A percentile compares a stretch with the other conserved stretches of the same genome.
Evolutionary conservation across 2,888 invertebrate species (phyloP).

Genomic region (Limnephilus rhombicus): DNA sequence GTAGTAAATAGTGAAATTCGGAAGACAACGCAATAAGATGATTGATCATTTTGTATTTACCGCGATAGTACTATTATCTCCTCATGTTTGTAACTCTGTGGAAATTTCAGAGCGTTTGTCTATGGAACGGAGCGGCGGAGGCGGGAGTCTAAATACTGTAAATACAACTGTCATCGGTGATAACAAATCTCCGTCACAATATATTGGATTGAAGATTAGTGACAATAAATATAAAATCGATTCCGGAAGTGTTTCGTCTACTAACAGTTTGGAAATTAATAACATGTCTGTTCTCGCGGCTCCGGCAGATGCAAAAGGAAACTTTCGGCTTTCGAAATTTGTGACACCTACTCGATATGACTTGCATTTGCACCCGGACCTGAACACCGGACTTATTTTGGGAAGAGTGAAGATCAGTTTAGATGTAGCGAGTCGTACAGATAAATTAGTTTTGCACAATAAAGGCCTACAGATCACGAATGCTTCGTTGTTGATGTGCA

Average conservation of each 20-base stretch:
- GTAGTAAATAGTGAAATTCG: not conserved
- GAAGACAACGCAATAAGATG: constrained; percentile 1
- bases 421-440: constrained; percentile 71
- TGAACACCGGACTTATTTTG: constrained; percentile 57
- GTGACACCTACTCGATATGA: constrained; percentile 73
- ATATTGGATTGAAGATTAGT: constrained; percentile 6
- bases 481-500: constrained; percentile 69
- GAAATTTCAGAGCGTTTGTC: constrained; percentile 18
- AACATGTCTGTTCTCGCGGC: constrained; percentile 63
- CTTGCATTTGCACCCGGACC: constrained; percentile 68
- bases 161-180: constrained; percentile 52
- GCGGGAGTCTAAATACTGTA: not conserved
- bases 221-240: not conserved
- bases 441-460: constrained; percentile 77
- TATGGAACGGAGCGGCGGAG: constrained; percentile 52
- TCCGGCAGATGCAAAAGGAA: constrained; percentile 68
- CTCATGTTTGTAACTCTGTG: constrained; percentile 43
- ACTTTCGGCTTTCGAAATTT: constrained; percentile 70
- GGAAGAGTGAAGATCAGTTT: constrained; percentile 72
- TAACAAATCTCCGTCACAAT: not conserved
- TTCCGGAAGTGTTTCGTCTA: not conserved
- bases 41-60: constrained; percentile 13
- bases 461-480: constrained; percentile 78
- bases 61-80: constrained; percentile 43
- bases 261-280: not conserved